phyloP scores from a whole-genome alignment of 2,888 invertebrate genomes.

The Brachyptera putata region DNA sequence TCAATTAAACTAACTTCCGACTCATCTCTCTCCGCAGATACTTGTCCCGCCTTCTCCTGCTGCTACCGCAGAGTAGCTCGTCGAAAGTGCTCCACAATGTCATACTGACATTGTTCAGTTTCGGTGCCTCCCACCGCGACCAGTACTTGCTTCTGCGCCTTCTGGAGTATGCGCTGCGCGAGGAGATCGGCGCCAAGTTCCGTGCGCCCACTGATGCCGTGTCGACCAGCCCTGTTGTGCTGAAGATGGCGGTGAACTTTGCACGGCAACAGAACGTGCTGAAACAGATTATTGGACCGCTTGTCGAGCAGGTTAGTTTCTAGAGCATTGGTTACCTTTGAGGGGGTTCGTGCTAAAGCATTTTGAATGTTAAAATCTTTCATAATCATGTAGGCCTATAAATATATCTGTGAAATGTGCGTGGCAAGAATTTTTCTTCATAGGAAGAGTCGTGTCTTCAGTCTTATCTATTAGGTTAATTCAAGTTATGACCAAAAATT shows the following conservation, averaged over 20 bases:
- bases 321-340: too few species aligned
- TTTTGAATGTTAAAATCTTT: too few species aligned
- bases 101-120: constrained; percentile 70
- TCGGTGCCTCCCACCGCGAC: constrained; percentile 69
- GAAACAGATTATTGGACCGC: constrained; percentile 64
- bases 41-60: constrained; percentile 65
- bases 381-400: too few species aligned
- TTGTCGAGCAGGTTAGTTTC: constrained; percentile 55
- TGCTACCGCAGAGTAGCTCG: constrained; percentile 65
- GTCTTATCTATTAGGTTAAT: too few species aligned
- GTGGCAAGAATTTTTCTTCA: too few species aligned
- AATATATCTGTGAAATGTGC: too few species aligned
- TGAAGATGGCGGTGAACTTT: constrained; percentile 71
- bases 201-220: constrained; percentile 66
- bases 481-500: too few species aligned
- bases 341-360: too few species aligned
- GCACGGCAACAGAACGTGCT: constrained; percentile 64
- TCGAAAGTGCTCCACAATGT: constrained; percentile 71
- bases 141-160: constrained; percentile 69
- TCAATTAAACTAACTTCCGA: too few species aligned
- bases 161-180: constrained; percentile 66
- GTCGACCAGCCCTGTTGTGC: constrained; percentile 64
- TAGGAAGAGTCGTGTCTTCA: too few species aligned
- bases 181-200: constrained; percentile 69
- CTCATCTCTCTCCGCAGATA: constrained; percentile 40